These are phyloP conservation scores for Yponomeuta cagnagella DNA, from an alignment of 2,888 invertebrate genomes.

Conservation along the genomic window DNA sequence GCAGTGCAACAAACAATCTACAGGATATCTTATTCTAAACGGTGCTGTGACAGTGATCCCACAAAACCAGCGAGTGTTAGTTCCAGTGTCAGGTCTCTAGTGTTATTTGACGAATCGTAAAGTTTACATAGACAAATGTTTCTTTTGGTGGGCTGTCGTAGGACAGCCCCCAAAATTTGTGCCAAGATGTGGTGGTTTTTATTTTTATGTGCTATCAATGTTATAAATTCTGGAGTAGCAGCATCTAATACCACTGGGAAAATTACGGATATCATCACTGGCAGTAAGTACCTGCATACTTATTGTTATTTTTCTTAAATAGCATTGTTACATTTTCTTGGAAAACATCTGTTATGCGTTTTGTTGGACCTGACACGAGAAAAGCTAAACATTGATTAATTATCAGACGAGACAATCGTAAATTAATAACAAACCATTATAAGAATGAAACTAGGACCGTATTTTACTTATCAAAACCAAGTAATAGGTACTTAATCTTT, in stretches of 20 bases:
- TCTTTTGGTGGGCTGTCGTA: constrained; percentile 72
- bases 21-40: constrained; percentile 29
- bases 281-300: constrained; percentile 48
- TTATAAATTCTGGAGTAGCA: constrained; percentile 56
- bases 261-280: constrained; percentile 27
- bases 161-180: constrained; percentile 72
- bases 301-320: constrained; percentile 13
- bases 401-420: too few species aligned
- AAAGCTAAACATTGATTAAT: background rate
- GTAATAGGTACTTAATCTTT: background rate
- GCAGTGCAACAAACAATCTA: constrained; percentile 15
- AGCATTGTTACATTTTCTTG: background rate
- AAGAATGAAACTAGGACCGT: background rate
- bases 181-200: constrained; percentile 72
- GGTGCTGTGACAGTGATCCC: constrained; percentile 30
- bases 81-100: constrained; percentile 47
- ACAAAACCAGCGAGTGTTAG: constrained; percentile 19
- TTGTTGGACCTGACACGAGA: background rate
- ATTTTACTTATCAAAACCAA: background rate
- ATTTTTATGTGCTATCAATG: constrained; percentile 63
- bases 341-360: background rate
- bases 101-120: constrained; percentile 60
- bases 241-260: constrained; percentile 52
- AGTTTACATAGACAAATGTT: constrained; percentile 64
- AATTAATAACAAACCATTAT: too few species aligned